Base-by-base conservation (phyloP, 2,888 invertebrate genomes). In the Carpatolechia fugitivella region DNA sequence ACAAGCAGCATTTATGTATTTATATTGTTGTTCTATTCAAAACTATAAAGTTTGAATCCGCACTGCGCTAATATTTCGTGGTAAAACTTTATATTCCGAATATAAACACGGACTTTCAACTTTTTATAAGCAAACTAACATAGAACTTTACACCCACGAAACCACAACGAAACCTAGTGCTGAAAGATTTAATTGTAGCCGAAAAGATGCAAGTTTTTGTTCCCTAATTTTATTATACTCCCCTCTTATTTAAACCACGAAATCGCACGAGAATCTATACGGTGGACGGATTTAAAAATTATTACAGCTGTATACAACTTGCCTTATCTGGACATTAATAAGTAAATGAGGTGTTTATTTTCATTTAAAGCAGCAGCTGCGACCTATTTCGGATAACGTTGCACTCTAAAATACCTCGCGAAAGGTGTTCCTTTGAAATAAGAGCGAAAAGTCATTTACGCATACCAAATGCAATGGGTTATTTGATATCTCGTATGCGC, bases 311-410 rank as follows among this genome's bases (percentile, higher is more conserved):
- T 41, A 41, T 38, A 14, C 35, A n/a, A 11, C 35, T 10, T 41
- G 18, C 20, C 40, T 41, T 41, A 41, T 41, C 41, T 33, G 44
- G 41, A 29, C 29, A 14, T 30, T 40, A 51, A 51, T 29, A 24
- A 24, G 44, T 33, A 38, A 55, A 51, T 47, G 30, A 54, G 14
- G 44, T 58, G 60, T 61, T 60, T 62, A 60, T 61, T 63, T 58
- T 59, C 62, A 52, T 62, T 41, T 59, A 60, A 56, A 58, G 24
- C 54, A 52, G 60, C 69, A 69, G 68, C 66, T 70, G 72, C 48
- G 49, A 54, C 60, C 60, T 67, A 71, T 69, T 72, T 68, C 63
- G 56, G 63, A 69, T 65, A 60, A 57, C 55, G 61, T 63, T 62
- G 60, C 66, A 54, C 40, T 49, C 38, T 29, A 24, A 11, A 35